phyloP scores from a whole-genome alignment of 2,888 invertebrate species.

The Euspilapteryx auroguttella region DNA sequence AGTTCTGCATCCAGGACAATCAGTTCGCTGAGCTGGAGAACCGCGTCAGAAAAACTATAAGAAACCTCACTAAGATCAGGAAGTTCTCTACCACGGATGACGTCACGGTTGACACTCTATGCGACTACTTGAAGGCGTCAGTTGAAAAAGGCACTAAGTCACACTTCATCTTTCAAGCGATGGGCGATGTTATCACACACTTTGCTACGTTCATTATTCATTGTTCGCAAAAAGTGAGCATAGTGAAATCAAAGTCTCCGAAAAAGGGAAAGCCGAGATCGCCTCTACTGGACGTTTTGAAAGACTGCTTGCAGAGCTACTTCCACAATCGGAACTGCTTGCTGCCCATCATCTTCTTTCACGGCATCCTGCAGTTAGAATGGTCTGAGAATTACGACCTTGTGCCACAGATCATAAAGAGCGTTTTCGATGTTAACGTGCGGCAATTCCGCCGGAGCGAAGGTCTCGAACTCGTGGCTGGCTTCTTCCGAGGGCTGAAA shows the following conservation, averaged over 20 bases:
- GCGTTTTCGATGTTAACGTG: conserved; percentile 61
- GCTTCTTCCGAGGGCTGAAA: conserved; percentile 66
- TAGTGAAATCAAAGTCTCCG: conserved; percentile 18
- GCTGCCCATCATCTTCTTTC: conserved; percentile 67
- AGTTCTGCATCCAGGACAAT: conserved; percentile 69
- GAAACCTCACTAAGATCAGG: conserved; percentile 59
- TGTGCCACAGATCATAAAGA: conserved; percentile 57
- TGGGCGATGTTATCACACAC: conserved; percentile 65
- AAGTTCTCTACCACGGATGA: conserved; percentile 62
- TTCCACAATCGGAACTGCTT: conserved; percentile 67
- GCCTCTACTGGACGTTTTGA: conserved; percentile 47
- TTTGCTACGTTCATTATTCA: conserved; percentile 67
- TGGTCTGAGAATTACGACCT: conserved; percentile 69
- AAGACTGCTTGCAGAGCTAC: conserved; percentile 56
- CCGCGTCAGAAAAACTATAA: conserved; percentile 64
- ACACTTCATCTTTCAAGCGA: conserved; percentile 65
- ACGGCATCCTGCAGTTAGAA: conserved; percentile 63
- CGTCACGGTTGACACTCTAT: conserved; percentile 54
- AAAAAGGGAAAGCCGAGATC: conserved; percentile 28
- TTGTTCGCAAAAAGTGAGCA: conserved; percentile 57
- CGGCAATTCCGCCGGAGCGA: conserved; percentile 69
- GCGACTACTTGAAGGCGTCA: conserved; percentile 56
- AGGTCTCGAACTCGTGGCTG: conserved; percentile 65
- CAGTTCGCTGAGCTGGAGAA: conserved; percentile 68
- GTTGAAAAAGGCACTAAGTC: conserved; percentile 67